phyloP scores from a whole-genome alignment of 2,797 vertebrate species.

The Scolopax bukidnonensis region DNA sequence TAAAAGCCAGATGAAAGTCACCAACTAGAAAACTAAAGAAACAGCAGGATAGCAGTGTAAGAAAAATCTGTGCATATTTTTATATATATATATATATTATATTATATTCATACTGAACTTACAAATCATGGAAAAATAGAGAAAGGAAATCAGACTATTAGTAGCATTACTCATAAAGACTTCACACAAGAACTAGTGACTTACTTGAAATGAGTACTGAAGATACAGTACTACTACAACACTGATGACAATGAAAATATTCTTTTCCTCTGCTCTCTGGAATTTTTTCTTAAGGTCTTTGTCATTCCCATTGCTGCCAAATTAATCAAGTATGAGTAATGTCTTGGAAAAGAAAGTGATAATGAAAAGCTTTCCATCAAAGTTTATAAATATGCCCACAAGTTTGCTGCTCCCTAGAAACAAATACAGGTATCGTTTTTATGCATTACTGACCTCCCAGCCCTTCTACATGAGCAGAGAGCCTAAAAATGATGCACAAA shows the following conservation, averaged over 20 bases:
- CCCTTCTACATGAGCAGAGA: background rate
- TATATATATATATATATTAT: background rate
- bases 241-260: background rate
- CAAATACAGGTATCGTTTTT: background rate
- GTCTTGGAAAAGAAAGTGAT: background rate
- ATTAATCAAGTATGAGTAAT: background rate
- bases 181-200: background rate
- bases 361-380: background rate
- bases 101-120: background rate
- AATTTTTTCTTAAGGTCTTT: background rate
- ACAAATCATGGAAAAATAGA: background rate
- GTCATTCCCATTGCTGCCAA: background rate
- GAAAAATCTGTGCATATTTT: background rate
- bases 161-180: background rate
- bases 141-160: background rate
- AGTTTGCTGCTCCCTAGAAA: background rate
- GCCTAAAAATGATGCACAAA: background rate
- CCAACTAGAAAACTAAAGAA: background rate
- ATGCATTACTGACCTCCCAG: background rate
- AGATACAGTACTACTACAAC: background rate
- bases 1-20: background rate
- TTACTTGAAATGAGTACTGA: background rate
- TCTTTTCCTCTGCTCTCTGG: background rate
- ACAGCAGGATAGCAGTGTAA: background rate
- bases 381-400: background rate